Base-by-base conservation (phyloP, 2,797 vertebrate species). In the Gouania willdenowi region DNA sequence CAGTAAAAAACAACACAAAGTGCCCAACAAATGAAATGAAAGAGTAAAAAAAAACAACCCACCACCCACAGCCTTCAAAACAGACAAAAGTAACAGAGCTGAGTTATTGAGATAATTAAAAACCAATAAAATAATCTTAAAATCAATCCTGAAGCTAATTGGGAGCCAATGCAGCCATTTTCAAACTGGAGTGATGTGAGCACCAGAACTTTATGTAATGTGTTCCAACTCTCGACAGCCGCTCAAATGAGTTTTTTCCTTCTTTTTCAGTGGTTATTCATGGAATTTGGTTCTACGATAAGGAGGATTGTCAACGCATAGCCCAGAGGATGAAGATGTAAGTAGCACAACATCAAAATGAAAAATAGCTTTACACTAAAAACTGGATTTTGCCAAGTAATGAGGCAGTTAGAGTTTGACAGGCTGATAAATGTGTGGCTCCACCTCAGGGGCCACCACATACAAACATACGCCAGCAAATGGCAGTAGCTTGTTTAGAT, bases 271-370 rank as follows among this genome's bases (percentile, higher is more conserved):
- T 95, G 87, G 91, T 91, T 70, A 98, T 98, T 79, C 92, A 95
- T 71, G 95, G 95, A 41, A 97, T 98, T 83, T 98, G 95, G 95
- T 98, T 98, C 87, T 98, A 98, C 57, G 92, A 96, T 78, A 95
- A 94, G 64, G 88, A 89, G 75, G 95, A 98, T 85, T 98, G 95
- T 84, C 92, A 92, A 73, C 93, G 95, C 81, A 92, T 98, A 55
- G 94, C 94, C 37, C 91, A 92, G 38, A 90, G 92, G 64, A 96
- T 97, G 91, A 96, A 91, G 81, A 91, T 86, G 95, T 98, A 87
- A 92, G 95, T 92, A 54, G 40, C 16, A 6, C 23, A 36, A 8
- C 13, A 18, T 8, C 12, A 8, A 1, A 25, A 38, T 21, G 22
- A 33, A 18, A 45, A 9, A 24, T 21, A 20, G 17, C 23, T 15